phyloP scores from a whole-genome alignment of 2,888 invertebrate species.

The Andrena flavipes region DNA sequence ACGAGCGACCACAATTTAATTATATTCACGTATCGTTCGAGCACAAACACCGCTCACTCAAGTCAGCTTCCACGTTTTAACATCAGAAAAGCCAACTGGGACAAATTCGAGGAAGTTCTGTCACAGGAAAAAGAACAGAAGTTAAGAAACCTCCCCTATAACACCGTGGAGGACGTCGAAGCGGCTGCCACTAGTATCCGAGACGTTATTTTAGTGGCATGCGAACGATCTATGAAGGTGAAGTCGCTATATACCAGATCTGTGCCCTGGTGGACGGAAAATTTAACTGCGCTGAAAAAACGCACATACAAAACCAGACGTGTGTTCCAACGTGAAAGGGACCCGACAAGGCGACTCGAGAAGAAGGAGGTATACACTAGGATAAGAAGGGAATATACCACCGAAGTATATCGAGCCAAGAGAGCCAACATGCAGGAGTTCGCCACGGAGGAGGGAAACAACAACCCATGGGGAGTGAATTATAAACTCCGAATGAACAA shows the following conservation, averaged over 20 bases:
- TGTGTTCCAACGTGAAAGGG: neutral
- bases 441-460: neutral
- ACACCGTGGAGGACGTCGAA: neutral
- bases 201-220: neutral
- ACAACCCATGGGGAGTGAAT: neutral
- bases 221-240: neutral
- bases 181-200: neutral
- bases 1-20: constrained; percentile 8
- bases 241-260: neutral
- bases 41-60: fast-evolving
- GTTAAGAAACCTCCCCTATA: neutral
- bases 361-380: neutral
- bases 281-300: neutral
- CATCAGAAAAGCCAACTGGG: neutral
- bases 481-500: neutral
- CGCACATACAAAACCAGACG: neutral
- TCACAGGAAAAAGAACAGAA: neutral
- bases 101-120: neutral
- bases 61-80: neutral
- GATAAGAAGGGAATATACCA: neutral
- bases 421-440: neutral
- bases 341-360: too few relatives aligned
- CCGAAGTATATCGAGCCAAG: neutral
- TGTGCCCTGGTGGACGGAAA: constrained; percentile 26
- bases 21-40: neutral